Conservation (phyloP, 2,113 vertebrate genomes). For the Eublepharis macularius region DNA sequence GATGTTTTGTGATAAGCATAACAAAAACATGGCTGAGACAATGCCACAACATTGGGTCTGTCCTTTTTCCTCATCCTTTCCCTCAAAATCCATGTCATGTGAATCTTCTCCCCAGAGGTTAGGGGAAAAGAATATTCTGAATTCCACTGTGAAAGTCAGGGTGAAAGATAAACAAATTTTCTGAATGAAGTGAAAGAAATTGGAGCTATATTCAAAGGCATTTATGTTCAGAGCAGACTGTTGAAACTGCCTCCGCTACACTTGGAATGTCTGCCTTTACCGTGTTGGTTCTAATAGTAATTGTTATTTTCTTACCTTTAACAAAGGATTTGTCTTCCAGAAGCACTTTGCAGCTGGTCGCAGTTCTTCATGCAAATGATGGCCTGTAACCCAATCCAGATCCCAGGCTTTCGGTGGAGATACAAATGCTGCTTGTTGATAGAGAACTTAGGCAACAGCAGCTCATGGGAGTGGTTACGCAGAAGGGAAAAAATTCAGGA, state of each 20-base stretch:
- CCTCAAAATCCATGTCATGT: conserved; percentile 9
- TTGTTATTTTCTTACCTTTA: conserved; percentile 57
- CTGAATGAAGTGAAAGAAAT: conserved; percentile 2
- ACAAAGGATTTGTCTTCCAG: not conserved
- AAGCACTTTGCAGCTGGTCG: conserved; percentile 18
- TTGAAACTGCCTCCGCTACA: not conserved
- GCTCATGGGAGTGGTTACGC: conserved; percentile 63
- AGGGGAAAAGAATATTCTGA: not conserved
- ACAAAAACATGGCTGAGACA: not conserved
- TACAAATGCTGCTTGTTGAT: conserved; percentile 41
- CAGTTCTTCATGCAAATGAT: not conserved
- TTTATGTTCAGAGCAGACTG: not conserved
- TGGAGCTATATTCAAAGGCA: not conserved
- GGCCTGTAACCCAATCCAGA: not conserved
- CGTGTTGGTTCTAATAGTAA: not conserved
- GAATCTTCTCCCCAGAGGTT: not conserved
- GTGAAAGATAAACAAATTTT: not conserved
- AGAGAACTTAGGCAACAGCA: conserved; percentile 41
- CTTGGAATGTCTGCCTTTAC: not conserved
- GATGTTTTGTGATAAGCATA: not conserved
- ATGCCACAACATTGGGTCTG: not conserved
- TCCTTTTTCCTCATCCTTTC: not conserved
- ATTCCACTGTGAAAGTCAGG: not conserved
- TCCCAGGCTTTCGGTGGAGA: conserved; percentile 2
- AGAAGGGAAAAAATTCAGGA: not conserved